These are phyloP conservation scores for Chelonoidis abingdonii DNA, from an alignment of 2,113 vertebrate genomes.

Conservation along the genomic window DNA sequence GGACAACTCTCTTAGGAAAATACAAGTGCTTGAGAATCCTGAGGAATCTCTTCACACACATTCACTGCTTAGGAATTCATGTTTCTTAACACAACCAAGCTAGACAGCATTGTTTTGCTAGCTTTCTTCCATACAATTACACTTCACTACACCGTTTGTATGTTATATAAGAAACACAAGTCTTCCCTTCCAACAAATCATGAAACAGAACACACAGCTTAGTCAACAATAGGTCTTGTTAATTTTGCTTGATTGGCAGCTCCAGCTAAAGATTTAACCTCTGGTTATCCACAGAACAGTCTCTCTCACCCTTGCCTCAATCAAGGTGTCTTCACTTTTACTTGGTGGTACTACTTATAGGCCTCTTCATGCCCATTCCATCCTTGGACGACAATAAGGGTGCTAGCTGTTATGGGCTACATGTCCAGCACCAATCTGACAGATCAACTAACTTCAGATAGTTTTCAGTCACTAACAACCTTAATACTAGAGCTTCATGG, in stretches of 20 bases:
- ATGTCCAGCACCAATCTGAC: accelerated
- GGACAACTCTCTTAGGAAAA: background rate
- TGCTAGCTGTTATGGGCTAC: background rate
- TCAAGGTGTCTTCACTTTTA: background rate
- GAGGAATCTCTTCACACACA: background rate
- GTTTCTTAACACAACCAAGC: background rate
- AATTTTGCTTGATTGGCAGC: background rate
- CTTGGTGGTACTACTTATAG: background rate
- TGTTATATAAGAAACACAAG: accelerated
- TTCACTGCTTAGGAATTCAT: background rate
- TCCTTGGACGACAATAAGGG: background rate
- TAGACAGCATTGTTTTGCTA: accelerated
- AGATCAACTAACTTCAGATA: background rate
- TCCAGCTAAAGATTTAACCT: background rate
- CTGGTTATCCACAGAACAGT: background rate
- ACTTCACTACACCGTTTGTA: background rate
- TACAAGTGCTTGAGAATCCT: background rate
- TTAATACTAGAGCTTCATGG: background rate
- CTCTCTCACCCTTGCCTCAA: background rate
- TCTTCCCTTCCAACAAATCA: background rate
- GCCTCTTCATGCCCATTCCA: accelerated
- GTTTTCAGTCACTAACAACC: background rate
- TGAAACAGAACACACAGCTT: background rate
- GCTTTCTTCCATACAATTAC: accelerated
- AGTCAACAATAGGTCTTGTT: background rate